Percentiles rank a stretch among this genome's conserved stretches.
phyloP scores from a whole-genome alignment of 2,888 invertebrate genomes.

The Eretmocerus hayati region DNA sequence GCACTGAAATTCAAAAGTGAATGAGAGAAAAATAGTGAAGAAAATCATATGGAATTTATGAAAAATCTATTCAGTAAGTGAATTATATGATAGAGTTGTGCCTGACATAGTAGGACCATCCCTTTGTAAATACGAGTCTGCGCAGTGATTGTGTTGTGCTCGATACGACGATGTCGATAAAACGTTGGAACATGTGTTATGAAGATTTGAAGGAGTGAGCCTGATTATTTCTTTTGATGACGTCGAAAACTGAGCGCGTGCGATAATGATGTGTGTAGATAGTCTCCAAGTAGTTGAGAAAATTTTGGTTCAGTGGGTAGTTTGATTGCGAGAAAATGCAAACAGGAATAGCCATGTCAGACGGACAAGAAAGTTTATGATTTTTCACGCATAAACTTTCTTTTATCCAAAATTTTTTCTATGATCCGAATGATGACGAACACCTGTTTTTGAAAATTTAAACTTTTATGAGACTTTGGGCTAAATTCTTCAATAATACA shows the following conservation, averaged over 20 bases:
- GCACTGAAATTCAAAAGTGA: too few species aligned
- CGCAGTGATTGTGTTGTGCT: constrained; percentile 10
- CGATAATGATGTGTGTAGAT: constrained; percentile 14
- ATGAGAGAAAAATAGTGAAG: too few species aligned
- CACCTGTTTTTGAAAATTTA: too few species aligned
- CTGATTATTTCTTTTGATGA: constrained; percentile 22
- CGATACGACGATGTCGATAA: constrained; percentile 10
- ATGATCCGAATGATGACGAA: too few species aligned
- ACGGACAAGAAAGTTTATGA: too few species aligned
- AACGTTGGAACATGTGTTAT: not conserved
- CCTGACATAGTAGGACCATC: constrained; percentile 25
- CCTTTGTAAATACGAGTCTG: constrained; percentile 22
- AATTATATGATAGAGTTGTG: constrained; percentile 21
- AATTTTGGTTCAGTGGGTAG: too few species aligned
- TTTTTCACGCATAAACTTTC: too few species aligned
- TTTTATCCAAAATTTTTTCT: too few species aligned
- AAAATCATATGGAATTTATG: not conserved
- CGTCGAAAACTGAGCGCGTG: constrained; percentile 12
- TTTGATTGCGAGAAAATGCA: too few species aligned
- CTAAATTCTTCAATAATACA: too few species aligned
- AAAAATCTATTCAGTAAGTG: not conserved
- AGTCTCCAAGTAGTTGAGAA: constrained; percentile 19
- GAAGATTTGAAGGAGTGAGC: constrained; percentile 9
- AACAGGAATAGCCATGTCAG: too few species aligned
- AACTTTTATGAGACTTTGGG: too few species aligned